phyloP scores from a whole-genome alignment of 2,888 invertebrate species.

The Drosophila buzzatii region DNA sequence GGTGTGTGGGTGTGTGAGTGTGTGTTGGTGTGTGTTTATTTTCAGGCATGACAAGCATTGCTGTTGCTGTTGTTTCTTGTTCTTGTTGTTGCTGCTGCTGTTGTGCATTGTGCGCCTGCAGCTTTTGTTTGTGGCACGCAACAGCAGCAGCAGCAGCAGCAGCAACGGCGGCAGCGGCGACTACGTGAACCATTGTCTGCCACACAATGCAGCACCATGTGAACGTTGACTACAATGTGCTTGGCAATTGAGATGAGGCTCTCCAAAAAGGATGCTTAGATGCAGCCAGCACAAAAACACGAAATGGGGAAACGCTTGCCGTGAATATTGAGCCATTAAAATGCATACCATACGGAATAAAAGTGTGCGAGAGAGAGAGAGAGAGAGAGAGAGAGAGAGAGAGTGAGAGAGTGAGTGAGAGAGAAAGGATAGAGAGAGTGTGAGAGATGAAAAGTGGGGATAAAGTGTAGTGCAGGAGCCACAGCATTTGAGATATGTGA shows the following conservation, averaged over 20 bases:
- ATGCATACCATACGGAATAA: background rate
- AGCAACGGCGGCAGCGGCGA: constrained; percentile 41
- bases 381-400: background rate
- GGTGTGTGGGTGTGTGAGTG: background rate
- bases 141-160: constrained; percentile 45
- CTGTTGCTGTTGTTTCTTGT: constrained; percentile 28
- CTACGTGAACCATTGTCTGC: constrained; percentile 50
- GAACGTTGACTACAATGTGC: constrained; percentile 24
- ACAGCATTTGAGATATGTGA: background rate
- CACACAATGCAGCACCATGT: constrained; percentile 50
- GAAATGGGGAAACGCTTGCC: constrained; percentile 15
- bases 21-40: constrained; percentile 56
- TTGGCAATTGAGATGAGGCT: constrained; percentile 18
- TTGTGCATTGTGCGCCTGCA: constrained; percentile 55
- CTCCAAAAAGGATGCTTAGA: constrained; percentile 23
- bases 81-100: constrained; percentile 21
- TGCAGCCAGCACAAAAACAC: constrained; percentile 17
- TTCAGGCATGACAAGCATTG: constrained; percentile 52
- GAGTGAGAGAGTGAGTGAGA: background rate
- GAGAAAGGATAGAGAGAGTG: background rate
- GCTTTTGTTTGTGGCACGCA: constrained; percentile 76
- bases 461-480: background rate
- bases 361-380: background rate
- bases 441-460: background rate
- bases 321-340: constrained; percentile 17